Evolutionary conservation across 2,797 vertebrate genomes (phyloP).

Genomic region (Ctenosaura bakeri): DNA sequence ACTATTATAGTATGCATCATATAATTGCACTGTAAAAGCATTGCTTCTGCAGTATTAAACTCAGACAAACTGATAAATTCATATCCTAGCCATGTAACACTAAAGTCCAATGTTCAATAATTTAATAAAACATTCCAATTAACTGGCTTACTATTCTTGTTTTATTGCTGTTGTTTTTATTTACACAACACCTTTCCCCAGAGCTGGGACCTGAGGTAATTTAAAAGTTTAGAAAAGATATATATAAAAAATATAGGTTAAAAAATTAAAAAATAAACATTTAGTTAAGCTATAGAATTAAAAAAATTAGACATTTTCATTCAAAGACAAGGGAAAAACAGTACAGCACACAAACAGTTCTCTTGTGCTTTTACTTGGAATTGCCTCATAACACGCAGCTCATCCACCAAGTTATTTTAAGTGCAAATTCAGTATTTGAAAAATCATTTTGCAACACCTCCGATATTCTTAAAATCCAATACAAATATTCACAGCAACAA

Average conservation of each 20-base stretch:
- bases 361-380: neutral
- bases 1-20: constrained; percentile 23
- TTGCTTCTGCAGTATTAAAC: constrained; percentile 53
- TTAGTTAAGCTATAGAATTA: too few species aligned
- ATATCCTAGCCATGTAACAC: constrained; percentile 63
- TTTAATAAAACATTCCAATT: constrained; percentile 41
- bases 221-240: too few species aligned
- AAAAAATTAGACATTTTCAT: too few species aligned
- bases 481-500: neutral
- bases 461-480: constrained; percentile 4
- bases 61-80: constrained; percentile 72
- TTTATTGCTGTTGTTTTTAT: neutral
- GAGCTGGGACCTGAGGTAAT: too few species aligned
- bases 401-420: neutral
- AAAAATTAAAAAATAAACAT: too few species aligned
- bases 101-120: constrained; percentile 57
- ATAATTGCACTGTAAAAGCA: constrained; percentile 66
- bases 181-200: too few species aligned
- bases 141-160: constrained; percentile 33
- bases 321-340: too few species aligned
- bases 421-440: neutral
- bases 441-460: neutral
- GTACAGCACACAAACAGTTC: neutral
- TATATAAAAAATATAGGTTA: too few species aligned
- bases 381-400: neutral